These are phyloP conservation scores for Cirrhinus molitorella DNA, from an alignment of 2,797 vertebrate genomes.

Conservation along the genomic window DNA sequence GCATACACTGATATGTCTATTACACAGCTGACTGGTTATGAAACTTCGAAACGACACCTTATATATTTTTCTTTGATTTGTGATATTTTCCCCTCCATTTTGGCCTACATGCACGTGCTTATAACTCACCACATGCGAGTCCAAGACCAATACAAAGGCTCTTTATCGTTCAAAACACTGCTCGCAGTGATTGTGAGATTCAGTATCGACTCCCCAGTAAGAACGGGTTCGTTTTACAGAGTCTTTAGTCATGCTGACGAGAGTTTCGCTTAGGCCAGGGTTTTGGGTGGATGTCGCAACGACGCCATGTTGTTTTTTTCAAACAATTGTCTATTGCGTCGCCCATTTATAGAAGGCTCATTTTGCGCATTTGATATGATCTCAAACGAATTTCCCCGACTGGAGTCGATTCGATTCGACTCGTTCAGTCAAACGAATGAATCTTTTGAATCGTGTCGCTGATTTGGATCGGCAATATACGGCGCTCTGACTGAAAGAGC, in stretches of 20 bases:
- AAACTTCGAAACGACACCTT: neutral
- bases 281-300: slow-evolving; percentile 26
- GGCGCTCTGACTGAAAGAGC: neutral
- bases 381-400: neutral
- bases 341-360: neutral
- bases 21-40: neutral
- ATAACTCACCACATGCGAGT: neutral
- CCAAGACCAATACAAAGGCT: neutral
- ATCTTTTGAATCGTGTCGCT: slow-evolving; percentile 53
- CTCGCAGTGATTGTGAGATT: neutral
- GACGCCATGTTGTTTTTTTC: slow-evolving; percentile 49
- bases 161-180: neutral
- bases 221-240: slow-evolving; percentile 24
- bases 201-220: slow-evolving; percentile 19
- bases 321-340: slow-evolving; percentile 19
- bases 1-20: neutral
- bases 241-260: neutral
- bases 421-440: slow-evolving; percentile 46
- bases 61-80: neutral
- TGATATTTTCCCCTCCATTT: neutral
- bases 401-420: slow-evolving; percentile 34
- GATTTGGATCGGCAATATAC: slow-evolving; percentile 49
- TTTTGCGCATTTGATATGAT: neutral
- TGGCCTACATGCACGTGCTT: slow-evolving; percentile 25
- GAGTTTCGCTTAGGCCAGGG: neutral